Conservation (phyloP, 2,888 invertebrate species). For the Cryptocephalus primarius region DNA sequence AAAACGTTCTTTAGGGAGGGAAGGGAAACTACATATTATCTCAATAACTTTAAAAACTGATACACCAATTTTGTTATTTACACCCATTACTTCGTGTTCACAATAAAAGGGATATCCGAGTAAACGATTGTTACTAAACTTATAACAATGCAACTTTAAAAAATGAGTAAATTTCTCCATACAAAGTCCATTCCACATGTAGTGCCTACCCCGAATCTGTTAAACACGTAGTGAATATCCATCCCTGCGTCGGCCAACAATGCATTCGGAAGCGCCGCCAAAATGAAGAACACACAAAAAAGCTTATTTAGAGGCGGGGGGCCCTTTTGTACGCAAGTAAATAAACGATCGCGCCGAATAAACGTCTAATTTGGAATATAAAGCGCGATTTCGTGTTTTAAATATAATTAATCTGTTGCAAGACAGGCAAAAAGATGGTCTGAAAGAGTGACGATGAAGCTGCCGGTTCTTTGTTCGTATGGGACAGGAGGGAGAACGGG, state of each 20-base stretch:
- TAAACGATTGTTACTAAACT: too few species aligned
- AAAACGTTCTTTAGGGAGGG: too few species aligned
- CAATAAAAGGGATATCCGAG: too few species aligned
- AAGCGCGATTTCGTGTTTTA: slow-evolving; percentile 18
- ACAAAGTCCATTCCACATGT: slow-evolving; percentile 3
- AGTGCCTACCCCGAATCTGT: slow-evolving; percentile 2
- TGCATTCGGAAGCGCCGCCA: too few species aligned
- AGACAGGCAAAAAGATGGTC: slow-evolving; percentile 22
- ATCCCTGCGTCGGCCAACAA: not conserved
- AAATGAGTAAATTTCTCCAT: too few species aligned
- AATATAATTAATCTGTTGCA: slow-evolving; percentile 25
- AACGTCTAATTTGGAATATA: slow-evolving; percentile 27
- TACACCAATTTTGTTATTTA: too few species aligned
- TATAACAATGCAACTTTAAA: too few species aligned
- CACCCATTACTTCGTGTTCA: too few species aligned
- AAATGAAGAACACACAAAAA: too few species aligned
- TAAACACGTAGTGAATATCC: slow-evolving; percentile 4
- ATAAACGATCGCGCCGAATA: slow-evolving; percentile 28
- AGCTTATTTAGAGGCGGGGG: not conserved
- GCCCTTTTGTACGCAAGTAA: not conserved
- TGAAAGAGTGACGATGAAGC: slow-evolving; percentile 24
- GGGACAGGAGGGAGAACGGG: too few species aligned
- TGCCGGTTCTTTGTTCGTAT: slow-evolving; percentile 20
- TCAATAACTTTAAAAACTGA: too few species aligned
- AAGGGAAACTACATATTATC: too few species aligned